phyloP scores from a whole-genome alignment of 2,888 invertebrate genomes.

The Heliconius cydno region DNA sequence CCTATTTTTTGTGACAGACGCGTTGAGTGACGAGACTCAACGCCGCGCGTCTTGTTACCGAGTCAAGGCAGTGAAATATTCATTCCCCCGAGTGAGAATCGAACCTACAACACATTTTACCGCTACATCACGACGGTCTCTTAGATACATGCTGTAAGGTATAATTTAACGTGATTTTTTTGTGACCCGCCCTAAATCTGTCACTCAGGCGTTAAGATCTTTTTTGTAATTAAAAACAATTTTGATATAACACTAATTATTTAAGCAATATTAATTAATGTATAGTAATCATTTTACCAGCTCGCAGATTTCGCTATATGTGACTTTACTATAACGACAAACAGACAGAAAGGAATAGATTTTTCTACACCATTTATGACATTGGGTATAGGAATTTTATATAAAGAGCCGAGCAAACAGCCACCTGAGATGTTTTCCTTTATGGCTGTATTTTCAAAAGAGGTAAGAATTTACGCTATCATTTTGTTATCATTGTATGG shows the following conservation, averaged over 20 bases:
- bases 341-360: slow-evolving; percentile 94
- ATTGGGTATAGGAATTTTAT: slow-evolving; percentile 94
- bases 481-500: slow-evolving; percentile 1
- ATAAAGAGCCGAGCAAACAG: slow-evolving; percentile 92
- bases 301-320: slow-evolving; percentile 95
- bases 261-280: neutral
- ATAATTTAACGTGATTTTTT: too few species aligned
- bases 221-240: too few species aligned
- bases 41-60: too few species aligned
- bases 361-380: slow-evolving; percentile 98
- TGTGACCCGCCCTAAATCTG: too few species aligned
- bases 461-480: slow-evolving; percentile 63
- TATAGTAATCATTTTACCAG: slow-evolving; percentile 68
- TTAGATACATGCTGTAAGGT: too few species aligned
- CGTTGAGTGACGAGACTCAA: too few species aligned
- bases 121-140: neutral
- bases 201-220: too few species aligned
- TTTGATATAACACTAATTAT: too few species aligned
- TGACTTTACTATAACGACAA: slow-evolving; percentile 93
- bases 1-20: too few species aligned
- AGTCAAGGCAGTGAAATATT: too few species aligned
- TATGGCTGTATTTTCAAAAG: slow-evolving; percentile 93
- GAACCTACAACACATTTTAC: too few species aligned
- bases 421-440: slow-evolving; percentile 96
- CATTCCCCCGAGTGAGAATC: too few species aligned